phyloP scores from a whole-genome alignment of 2,797 vertebrate genomes.

The Coccyzus lansbergi region DNA sequence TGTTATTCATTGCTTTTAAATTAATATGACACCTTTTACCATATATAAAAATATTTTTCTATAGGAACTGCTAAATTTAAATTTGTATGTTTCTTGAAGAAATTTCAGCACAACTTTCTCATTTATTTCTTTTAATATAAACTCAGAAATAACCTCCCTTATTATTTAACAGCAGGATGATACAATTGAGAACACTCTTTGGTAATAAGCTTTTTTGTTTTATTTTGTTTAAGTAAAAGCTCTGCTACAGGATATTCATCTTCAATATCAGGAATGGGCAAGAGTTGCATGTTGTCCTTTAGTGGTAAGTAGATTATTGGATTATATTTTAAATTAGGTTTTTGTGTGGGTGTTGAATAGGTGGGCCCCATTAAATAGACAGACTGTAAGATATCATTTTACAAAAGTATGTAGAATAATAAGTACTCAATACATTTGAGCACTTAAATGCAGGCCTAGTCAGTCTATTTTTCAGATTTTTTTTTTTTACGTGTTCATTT shows the following conservation, averaged over 20 bases:
- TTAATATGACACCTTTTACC: not conserved
- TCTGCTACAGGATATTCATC: conserved; percentile 65
- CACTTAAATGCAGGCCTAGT: not conserved
- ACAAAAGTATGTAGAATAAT: not conserved
- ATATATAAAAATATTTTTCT: not conserved
- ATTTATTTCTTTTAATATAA: not conserved
- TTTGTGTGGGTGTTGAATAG: not conserved
- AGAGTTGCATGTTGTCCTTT: conserved; percentile 75
- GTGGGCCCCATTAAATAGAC: not conserved
- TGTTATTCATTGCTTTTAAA: not conserved
- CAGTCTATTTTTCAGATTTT: not conserved
- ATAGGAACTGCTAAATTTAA: not conserved
- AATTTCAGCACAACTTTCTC: not conserved
- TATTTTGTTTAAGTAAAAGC: conserved; percentile 77
- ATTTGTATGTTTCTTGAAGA: not conserved
- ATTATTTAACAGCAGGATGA: not conserved
- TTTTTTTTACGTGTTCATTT: accelerated
- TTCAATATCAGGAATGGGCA: conserved; percentile 71
- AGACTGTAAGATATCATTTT: not conserved
- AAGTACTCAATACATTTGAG: accelerated
- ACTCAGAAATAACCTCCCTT: not conserved
- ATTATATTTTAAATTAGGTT: not conserved
- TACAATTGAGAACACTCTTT: not conserved
- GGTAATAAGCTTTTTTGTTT: not conserved
- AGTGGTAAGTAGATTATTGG: conserved; percentile 71